Percentiles rank a stretch among this genome's conserved stretches.
Conservation (phyloP, 2,113 vertebrate genomes). For the Hemibagrus wyckioides region DNA sequence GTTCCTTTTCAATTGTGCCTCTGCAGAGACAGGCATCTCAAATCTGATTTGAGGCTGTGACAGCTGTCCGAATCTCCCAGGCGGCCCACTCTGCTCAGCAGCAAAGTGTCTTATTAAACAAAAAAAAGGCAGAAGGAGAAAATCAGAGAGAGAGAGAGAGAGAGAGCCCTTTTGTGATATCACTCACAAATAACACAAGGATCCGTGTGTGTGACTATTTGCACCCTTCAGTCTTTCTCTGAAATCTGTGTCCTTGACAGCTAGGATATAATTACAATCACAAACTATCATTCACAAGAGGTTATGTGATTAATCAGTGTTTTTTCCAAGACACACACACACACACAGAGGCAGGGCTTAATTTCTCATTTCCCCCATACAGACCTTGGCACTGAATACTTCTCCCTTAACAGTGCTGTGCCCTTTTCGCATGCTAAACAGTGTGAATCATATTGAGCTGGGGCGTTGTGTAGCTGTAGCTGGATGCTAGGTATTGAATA, state of each 20-base stretch:
- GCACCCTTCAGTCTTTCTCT: not conserved
- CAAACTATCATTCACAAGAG: conserved; percentile 17
- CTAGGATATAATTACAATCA: conserved; percentile 4
- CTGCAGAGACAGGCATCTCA: conserved; percentile 17
- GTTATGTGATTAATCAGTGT: conserved; percentile 22
- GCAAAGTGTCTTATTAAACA: conserved; percentile 45
- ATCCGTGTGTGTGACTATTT: not conserved
- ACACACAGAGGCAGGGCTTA: conserved; percentile 16
- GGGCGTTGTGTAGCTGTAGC: not conserved
- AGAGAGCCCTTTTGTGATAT: conserved; percentile 5
- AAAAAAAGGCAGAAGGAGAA: not conserved
- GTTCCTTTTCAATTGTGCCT: conserved; percentile 34
- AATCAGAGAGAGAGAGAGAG: not conserved
- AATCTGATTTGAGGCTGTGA: conserved; percentile 30
- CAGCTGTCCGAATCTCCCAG: conserved; percentile 39
- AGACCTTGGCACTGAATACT: not conserved
- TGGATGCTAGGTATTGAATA: not conserved
- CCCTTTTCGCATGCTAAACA: conserved; percentile 18
- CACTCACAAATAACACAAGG: conserved; percentile 7
- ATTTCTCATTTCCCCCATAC: not conserved
- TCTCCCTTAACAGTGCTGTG: not conserved
- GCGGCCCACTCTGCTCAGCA: conserved; percentile 29
- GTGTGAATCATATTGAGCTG: not conserved
- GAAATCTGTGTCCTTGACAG: not conserved
- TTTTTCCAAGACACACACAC: not conserved